phyloP scores from a whole-genome alignment of 2,888 invertebrate species.

The Osedax frankpressi region DNA sequence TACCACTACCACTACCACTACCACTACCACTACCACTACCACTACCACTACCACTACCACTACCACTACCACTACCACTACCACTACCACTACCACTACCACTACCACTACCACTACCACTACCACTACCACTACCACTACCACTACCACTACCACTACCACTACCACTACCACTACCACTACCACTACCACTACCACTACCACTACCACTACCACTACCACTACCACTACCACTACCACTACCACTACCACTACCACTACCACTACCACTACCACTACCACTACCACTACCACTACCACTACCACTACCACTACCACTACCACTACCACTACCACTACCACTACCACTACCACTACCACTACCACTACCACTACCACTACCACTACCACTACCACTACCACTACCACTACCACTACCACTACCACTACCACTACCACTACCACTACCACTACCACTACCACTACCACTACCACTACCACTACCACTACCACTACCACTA shows the following conservation, averaged over 20 bases:
- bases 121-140: background rate
- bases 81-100: background rate
- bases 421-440: constrained; percentile 12
- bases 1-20: too few species aligned
- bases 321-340: background rate
- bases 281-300: background rate
- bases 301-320: background rate
- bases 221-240: background rate
- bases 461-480: constrained; percentile 14
- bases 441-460: constrained; percentile 9
- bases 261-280: background rate
- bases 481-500: constrained; percentile 11
- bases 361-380: constrained; percentile 11
- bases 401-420: too few species aligned
- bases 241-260: background rate
- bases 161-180: background rate
- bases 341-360: constrained; percentile 1
- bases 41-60: background rate
- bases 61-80: background rate
- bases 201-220: background rate
- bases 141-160: background rate
- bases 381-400: constrained; percentile 10
- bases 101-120: background rate
- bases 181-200: background rate
- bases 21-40: background rate